Evolutionary conservation across 2,797 vertebrate species (phyloP).

Genomic region (Sphaeramia orbicularis): DNA sequence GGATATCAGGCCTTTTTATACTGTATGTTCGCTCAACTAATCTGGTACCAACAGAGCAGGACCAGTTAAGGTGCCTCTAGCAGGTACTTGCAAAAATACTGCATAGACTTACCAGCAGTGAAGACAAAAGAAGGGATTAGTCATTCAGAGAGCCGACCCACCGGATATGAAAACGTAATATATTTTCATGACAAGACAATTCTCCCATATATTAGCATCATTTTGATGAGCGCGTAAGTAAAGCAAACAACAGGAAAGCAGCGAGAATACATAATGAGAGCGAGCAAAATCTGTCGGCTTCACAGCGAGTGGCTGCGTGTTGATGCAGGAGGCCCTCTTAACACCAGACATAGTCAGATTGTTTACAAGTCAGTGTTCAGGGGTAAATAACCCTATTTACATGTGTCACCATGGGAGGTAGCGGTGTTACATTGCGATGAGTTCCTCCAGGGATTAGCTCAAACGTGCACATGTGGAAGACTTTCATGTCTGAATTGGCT

Average conservation of each 20-base stretch:
- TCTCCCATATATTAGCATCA: conserved; percentile 64
- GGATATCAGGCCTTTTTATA: no score
- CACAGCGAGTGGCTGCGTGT: conserved; percentile 54
- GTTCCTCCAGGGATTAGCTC: conserved; percentile 56
- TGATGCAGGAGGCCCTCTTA: conserved; percentile 43
- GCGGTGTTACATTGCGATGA: conserved; percentile 50
- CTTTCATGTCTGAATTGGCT: conserved; percentile 46
- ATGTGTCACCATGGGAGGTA: conserved; percentile 46
- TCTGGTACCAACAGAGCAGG: neutral
- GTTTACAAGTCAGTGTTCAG: conserved; percentile 73
- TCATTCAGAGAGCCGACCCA: conserved; percentile 27
- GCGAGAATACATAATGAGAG: conserved; percentile 57
- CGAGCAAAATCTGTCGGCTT: conserved; percentile 50
- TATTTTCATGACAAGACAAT: conserved; percentile 62
- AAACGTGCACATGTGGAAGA: conserved; percentile 43
- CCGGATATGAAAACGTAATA: conserved; percentile 29
- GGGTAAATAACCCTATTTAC: conserved; percentile 76
- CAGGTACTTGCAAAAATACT: conserved; percentile 1
- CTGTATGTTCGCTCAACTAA: neutral
- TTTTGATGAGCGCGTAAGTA: conserved; percentile 56
- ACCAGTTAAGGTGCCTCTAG: neutral
- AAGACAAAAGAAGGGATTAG: conserved; percentile 24
- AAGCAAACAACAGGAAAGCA: conserved; percentile 64
- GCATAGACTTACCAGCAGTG: conserved; percentile 11
- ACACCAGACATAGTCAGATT: conserved; percentile 52